phyloP scores from a whole-genome alignment of 2,888 invertebrate genomes.

The Galeopsomyia nigrocyanea region DNA sequence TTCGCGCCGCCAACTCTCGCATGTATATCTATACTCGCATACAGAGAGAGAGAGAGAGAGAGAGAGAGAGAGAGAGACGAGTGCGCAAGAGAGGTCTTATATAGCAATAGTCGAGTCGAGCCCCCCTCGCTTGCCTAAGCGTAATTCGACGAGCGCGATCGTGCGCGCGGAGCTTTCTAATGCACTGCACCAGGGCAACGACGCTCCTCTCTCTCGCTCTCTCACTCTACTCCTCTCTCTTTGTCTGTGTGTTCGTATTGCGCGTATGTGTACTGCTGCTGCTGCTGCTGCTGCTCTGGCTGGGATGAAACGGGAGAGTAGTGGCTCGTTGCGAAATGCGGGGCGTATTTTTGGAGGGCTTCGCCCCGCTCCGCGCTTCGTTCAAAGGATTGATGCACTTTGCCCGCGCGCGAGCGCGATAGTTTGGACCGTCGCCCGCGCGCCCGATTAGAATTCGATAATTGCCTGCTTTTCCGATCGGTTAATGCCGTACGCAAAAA shows the following conservation, averaged over 20 bases:
- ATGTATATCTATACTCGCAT: conserved; percentile 37
- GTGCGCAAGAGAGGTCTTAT: conserved; percentile 50
- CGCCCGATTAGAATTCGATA: too few species aligned
- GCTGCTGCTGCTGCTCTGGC: background rate
- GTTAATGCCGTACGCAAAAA: too few species aligned
- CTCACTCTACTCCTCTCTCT: too few species aligned
- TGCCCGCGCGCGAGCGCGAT: too few species aligned
- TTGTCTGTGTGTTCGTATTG: too few species aligned
- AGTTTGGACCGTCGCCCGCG: too few species aligned
- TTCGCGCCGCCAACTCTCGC: conserved; percentile 57
- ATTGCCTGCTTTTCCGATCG: too few species aligned
- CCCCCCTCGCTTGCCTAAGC: conserved; percentile 51
- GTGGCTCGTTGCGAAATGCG: background rate
- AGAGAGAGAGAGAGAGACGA: too few species aligned
- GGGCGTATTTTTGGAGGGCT: conserved; percentile 2
- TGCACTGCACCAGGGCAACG: conserved; percentile 14
- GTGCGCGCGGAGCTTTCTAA: conserved; percentile 38
- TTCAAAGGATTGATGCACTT: too few species aligned
- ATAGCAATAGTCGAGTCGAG: background rate
- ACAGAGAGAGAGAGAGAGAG: too few species aligned
- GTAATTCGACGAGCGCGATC: conserved; percentile 51
- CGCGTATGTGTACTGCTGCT: background rate
- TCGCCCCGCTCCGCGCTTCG: too few species aligned
- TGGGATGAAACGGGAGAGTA: conserved; percentile 1
- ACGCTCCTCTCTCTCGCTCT: too few species aligned